Evolutionary conservation across 2,888 invertebrate species (phyloP), one percentile per base, ranked within the genome.

Genomic region (Melangyna quadrimaculata): DNA sequence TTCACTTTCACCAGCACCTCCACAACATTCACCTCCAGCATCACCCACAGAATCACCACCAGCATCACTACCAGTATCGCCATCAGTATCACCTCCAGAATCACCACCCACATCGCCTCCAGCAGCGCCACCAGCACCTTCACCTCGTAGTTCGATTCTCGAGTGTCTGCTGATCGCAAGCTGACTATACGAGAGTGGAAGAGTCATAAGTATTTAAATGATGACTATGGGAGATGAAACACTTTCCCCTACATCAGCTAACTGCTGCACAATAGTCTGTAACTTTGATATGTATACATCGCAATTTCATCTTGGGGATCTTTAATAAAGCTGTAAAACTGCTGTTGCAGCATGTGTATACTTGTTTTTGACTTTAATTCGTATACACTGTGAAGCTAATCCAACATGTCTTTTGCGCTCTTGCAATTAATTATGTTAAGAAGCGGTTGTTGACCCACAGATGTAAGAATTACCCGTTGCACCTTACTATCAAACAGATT

Each of bases 321-420:
- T 24, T 80, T 83, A 40, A 73, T 63, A n/a, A 78, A 83, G 9
- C 75, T 73, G 48, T 87, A 88, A 79, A 87, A 88, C 14, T 88
- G 70, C 53, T 90, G 89, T 32, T 90, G 90, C 1, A 90, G 48
- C 19, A 90, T 87, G 86, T 90, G 89, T 2, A 90, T 74, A 57
- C 83, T 89, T 2, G 89, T 89, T n/a, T 88, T 89, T 0, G 89
- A 87, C 73, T 89, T 90, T 61, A 89, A 88, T 70, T 90, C 90
- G 69, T 89, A 90, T 0, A 90, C 61, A 14, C 57, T 65, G 9
- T 87, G 32, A 10, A 87, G 53, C 45, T 87, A 82, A 19, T 63
- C 32, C 88, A 78, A 87, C 86, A 88, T 87, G 67, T 84, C 75
- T 19, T 75, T 70, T 2, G 87, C 63, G 19, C 73, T 70, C 43